A percentile compares a stretch with the other conserved stretches of the same genome.
Evolutionary conservation across 1,140 invertebrate genomes (phyloP).

Genomic region (Spodoptera frugiperda): DNA sequence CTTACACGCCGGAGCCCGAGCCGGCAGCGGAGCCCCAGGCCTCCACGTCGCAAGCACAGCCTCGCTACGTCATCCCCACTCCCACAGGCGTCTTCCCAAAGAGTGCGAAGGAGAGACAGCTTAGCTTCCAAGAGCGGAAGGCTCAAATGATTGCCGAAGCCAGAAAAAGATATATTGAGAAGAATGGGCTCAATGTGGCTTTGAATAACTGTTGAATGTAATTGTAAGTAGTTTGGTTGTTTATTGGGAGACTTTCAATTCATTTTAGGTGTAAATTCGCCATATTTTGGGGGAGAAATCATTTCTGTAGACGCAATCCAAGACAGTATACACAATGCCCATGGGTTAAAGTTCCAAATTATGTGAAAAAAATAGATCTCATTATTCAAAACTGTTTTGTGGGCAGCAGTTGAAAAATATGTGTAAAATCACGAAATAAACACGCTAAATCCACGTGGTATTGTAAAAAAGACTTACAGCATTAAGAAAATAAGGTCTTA

Average conservation of each 20-base stretch:
- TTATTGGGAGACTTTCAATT: neutral
- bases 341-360: no score
- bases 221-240: slow-evolving; percentile 33
- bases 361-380: no score
- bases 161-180: slow-evolving; percentile 92
- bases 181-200: slow-evolving; percentile 88
- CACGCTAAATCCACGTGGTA: no score
- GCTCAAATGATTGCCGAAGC: slow-evolving; percentile 92
- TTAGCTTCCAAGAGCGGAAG: slow-evolving; percentile 92
- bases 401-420: neutral
- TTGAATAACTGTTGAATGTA: slow-evolving; percentile 59
- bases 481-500: no score
- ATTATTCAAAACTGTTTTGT: neutral
- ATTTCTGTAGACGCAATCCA: no score
- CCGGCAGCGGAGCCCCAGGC: slow-evolving; percentile 58
- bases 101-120: slow-evolving; percentile 87
- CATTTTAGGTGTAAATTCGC: no score
- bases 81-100: slow-evolving; percentile 87
- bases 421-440: no score
- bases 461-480: no score
- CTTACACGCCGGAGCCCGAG: slow-evolving; percentile 88
- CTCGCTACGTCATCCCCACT: slow-evolving; percentile 61
- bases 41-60: slow-evolving; percentile 56
- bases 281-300: no score
- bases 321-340: no score